Evolutionary conservation across 2,113 vertebrate species (phyloP), one percentile per base, ranked within the genome.

Genomic region (Limanda limanda): DNA sequence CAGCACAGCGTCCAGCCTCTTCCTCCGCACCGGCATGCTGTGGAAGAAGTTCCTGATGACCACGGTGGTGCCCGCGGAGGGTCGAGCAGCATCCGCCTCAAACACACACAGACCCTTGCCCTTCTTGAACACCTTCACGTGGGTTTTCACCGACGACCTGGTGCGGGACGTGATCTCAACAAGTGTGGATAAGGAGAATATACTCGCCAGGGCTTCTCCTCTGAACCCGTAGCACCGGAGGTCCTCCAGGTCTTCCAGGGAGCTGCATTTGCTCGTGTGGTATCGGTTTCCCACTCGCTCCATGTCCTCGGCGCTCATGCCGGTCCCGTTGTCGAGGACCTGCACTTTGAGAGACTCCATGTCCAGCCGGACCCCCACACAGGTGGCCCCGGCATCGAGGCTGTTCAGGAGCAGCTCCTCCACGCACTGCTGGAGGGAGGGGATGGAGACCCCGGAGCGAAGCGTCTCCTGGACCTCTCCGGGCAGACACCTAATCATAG

Each of bases 361-460:
- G 88, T 98, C 96, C 83, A 97, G 85, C 65, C 98, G 92, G 79
- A 97, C 40, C 15, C 97, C 96, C 25, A 98, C 81, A 76, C 98
- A 99, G n/a, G 95, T 96, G 55, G 98, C 96, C 76, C 94, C 95
- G 3, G 97, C 96, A 78, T 99, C 97, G 0, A 97, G 91, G 90
- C 97, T 96, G 65, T 99, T 99, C 21, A 99, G 92, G 37, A 96
- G 51, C 17, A 99, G 96, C 78, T 99, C 98, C 86, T 99, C 98
- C 1, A 97, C 94, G 57, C 97, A 99, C 20, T 97, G 98, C 45
- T 95, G 95, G 0, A 98, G 82, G 0, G 97, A 97, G 24, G 5
- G 93, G 54, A 99, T 61, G 1, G 96, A 90, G 52, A 98, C 90
- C 45, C 97, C 97, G 27, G 98, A 97, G 66, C 98, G 97, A 81